Percentiles rank a stretch among this genome's conserved stretches.
Evolutionary conservation across 2,888 invertebrate genomes (phyloP).

Genomic region (Eilema caniola): DNA sequence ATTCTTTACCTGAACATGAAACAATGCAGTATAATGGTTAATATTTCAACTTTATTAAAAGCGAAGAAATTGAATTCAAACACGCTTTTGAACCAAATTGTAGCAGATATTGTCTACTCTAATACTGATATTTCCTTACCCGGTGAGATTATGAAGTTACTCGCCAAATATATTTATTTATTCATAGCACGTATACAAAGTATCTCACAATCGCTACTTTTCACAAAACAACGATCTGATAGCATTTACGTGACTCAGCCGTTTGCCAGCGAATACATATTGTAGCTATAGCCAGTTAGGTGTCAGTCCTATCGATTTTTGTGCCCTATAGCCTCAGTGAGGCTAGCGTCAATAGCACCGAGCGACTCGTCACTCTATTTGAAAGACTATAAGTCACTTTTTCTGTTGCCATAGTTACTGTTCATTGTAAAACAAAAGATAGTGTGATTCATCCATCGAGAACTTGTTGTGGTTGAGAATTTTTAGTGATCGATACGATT

Average conservation of each 20-base stretch:
- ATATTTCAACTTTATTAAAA: background rate
- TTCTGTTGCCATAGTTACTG: slow-evolving; percentile 20
- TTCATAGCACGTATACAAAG: slow-evolving; percentile 46
- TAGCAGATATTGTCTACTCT: background rate
- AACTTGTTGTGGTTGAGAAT: slow-evolving; percentile 55
- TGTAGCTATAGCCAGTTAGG: slow-evolving; percentile 48
- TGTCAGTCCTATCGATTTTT: slow-evolving; percentile 66
- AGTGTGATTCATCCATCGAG: slow-evolving; percentile 66
- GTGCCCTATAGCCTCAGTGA: slow-evolving; percentile 52
- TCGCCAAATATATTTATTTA: slow-evolving; percentile 40
- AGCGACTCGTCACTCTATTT: slow-evolving; percentile 45
- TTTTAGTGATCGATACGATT: slow-evolving; percentile 43
- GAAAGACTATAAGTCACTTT: slow-evolving; percentile 31
- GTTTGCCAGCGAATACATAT: slow-evolving; percentile 46
- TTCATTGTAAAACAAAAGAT: slow-evolving; percentile 67
- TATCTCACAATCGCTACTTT: slow-evolving; percentile 55
- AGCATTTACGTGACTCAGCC: slow-evolving; percentile 53
- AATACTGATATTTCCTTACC: slow-evolving; percentile 16
- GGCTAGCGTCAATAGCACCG: slow-evolving; percentile 24
- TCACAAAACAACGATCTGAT: slow-evolving; percentile 56
- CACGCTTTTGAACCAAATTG: background rate
- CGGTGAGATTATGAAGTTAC: slow-evolving; percentile 35
- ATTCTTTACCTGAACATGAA: background rate
- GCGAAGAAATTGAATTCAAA: background rate
- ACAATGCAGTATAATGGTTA: background rate